Evolutionary conservation across 1,140 invertebrate genomes (phyloP).

Genomic region (Drosophila repleta): DNA sequence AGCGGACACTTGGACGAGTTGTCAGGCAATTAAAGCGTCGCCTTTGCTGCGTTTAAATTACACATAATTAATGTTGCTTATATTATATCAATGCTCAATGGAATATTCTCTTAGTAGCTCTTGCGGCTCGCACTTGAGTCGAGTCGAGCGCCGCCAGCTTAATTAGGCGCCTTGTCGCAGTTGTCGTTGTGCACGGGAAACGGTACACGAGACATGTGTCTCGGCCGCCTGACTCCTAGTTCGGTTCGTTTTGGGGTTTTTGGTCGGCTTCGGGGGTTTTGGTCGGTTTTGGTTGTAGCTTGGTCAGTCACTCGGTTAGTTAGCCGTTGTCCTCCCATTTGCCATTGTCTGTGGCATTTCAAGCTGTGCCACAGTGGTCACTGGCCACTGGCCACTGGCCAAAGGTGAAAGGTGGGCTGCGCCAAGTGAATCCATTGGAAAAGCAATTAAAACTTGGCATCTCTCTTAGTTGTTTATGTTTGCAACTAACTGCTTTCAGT

Average conservation of each 20-base stretch:
- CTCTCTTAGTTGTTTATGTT: constrained; percentile 7
- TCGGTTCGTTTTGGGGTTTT: constrained; percentile 43
- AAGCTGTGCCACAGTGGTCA: neutral
- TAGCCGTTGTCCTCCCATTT: neutral
- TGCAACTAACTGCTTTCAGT: neutral
- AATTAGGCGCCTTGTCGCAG: constrained; percentile 46
- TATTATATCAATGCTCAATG: constrained; percentile 6
- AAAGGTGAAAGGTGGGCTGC: constrained; percentile 7
- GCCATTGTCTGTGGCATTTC: constrained; percentile 3
- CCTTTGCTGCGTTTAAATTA: constrained; percentile 21
- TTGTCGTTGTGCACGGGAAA: constrained; percentile 15
- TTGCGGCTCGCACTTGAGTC: constrained; percentile 55
- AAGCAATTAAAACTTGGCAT: constrained; percentile 25
- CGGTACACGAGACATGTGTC: no score
- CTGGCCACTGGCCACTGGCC: neutral
- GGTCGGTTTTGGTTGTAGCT: constrained; percentile 2
- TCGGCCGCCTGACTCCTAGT: no score
- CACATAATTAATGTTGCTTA: constrained; percentile 36
- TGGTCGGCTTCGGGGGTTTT: constrained; percentile 14
- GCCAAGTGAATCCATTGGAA: constrained; percentile 9
- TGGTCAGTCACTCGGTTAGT: constrained; percentile 26
- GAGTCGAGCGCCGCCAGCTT: constrained; percentile 46
- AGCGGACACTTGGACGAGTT: constrained; percentile 6
- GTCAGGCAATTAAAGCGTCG: constrained; percentile 26
- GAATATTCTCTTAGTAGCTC: constrained; percentile 13